Base-by-base conservation (phyloP, 2,888 invertebrate genomes). In the Vandiemenella viatica region DNA sequence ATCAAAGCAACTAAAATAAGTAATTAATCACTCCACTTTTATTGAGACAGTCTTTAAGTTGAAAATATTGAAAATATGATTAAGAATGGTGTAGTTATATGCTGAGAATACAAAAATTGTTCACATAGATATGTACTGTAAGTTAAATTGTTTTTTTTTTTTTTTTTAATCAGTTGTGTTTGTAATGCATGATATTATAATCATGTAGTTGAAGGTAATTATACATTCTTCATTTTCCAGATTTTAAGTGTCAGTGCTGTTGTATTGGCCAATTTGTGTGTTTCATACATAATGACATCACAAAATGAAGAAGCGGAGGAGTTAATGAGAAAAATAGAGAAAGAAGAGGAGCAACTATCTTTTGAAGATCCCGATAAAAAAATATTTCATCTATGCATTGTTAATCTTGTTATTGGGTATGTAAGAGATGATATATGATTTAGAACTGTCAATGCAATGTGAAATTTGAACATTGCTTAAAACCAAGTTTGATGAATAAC, bases 251-350 rank as follows among this genome's bases (percentile, higher is more conserved):
- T 97, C 10, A 92, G 93, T 61, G 95, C 98, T n/a, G 92, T 97
- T 32, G 95, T 98, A 38, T 72, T 98, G 61, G 98, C 97, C 18
- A 98, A 99, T 67, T 71, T 98, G 23, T 99, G 98, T 65, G 97
- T 97, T 1, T 93, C 96, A 16, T 98, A 98, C 64, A 96, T 98
- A 59, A 96, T 98, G 96, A 96, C 93, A 2, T 89, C 91, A 45
- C 92, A 95, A 68, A 98, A 97, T 65, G 93, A 95, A 65, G 96
- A 96, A 73, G 97, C 97, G 10, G 97, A 98, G 66, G 95, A 95
- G 61, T 73, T 98, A 48, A 97, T 98, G 95, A 76, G 95, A 46
- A 95, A 95, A 71, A 95, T 98, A 56, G 98, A 98, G 65, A 90
- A 93, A 58, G 96, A 97, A 62, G 97, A 98, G 63, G 96, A 97